These are phyloP conservation scores for Cynopterus sphinx DNA, from an alignment of 2,797 vertebrate genomes.

Conservation along the genomic window DNA sequence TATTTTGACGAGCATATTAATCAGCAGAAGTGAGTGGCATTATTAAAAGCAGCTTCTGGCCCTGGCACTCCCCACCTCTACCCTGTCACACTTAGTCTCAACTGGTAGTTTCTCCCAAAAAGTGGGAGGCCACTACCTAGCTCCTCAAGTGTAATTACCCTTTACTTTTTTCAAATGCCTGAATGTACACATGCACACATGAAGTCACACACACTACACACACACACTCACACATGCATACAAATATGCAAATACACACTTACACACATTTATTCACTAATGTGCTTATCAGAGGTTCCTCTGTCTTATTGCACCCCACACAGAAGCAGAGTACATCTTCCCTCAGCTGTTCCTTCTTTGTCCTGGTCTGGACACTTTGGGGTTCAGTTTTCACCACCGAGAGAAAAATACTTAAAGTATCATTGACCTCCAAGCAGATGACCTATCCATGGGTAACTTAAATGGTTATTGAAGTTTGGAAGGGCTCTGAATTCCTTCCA, in stretches of 20 bases:
- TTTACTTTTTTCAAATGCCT: background rate
- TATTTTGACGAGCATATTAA: slow-evolving; percentile 26
- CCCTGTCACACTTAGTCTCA: background rate
- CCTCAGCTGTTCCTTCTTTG: background rate
- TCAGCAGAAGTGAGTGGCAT: background rate
- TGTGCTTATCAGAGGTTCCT: background rate
- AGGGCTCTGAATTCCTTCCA: background rate
- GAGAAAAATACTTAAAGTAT: background rate
- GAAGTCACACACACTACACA: no score
- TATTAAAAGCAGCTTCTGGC: background rate
- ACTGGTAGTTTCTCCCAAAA: background rate
- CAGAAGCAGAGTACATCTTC: background rate
- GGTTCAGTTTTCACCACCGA: background rate
- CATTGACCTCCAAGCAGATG: background rate
- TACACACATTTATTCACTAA: background rate
- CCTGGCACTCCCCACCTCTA: background rate
- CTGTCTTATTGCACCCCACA: no score
- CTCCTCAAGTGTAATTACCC: background rate
- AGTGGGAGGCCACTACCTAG: background rate
- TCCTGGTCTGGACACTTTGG: background rate
- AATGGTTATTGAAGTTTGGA: background rate
- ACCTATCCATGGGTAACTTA: no score
- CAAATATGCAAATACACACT: background rate
- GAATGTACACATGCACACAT: no score
- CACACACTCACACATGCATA: background rate